Percentiles rank a stretch among this genome's conserved stretches.
These are phyloP conservation scores for Bicyclus anynana DNA, from an alignment of 1,140 invertebrate genomes.

Conservation along the genomic window DNA sequence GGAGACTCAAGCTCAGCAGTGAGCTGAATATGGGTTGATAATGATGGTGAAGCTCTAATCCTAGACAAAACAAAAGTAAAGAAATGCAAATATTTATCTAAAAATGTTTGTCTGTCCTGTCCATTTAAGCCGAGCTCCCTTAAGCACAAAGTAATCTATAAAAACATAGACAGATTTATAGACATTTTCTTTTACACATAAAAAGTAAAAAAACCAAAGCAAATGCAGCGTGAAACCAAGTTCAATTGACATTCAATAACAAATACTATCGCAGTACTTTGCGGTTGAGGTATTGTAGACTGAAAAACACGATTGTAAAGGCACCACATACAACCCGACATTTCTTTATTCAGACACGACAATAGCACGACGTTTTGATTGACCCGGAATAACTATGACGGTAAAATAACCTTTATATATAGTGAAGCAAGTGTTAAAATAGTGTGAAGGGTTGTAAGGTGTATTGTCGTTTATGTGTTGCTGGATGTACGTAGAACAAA, in stretches of 20 bases:
- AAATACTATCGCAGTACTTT: constrained; percentile 20
- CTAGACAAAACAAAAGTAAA: too few species aligned
- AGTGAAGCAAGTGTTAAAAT: neutral
- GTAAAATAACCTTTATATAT: neutral
- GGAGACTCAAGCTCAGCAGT: too few species aligned
- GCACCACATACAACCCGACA: constrained; percentile 27
- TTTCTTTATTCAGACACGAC: constrained; percentile 41
- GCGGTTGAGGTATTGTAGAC: constrained; percentile 20
- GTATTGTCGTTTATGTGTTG: neutral
- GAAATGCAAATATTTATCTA: too few species aligned
- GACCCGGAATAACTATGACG: neutral
- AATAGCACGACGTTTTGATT: neutral
- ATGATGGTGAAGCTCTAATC: too few species aligned
- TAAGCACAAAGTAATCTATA: too few species aligned
- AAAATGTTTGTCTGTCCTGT: too few species aligned
- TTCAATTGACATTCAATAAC: constrained; percentile 28
- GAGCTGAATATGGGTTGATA: too few species aligned
- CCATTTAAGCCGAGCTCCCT: too few species aligned
- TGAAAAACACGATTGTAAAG: constrained; percentile 22
- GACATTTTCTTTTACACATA: too few species aligned
- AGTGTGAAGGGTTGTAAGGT: neutral
- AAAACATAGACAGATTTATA: too few species aligned
- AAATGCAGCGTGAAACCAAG: constrained; percentile 10
- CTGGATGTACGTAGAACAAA: constrained; percentile 33
- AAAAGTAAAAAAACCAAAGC: neutral